Base-by-base conservation (phyloP, 2,888 invertebrate genomes). In the Melanchra persicariae region DNA sequence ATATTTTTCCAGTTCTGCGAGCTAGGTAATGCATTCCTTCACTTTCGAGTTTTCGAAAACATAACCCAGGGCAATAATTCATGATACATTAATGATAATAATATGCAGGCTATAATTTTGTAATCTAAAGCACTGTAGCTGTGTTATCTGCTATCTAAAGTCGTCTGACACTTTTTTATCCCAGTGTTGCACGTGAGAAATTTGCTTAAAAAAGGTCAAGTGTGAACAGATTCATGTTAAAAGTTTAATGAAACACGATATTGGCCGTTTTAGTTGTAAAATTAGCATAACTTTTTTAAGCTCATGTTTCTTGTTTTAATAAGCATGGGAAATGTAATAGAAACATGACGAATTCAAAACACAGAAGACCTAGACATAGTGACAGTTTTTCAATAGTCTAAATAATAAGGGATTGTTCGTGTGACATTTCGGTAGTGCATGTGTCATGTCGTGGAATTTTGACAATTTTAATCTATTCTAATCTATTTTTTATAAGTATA, bases 141-240 rank as follows among this genome's bases (percentile, higher is more conserved):
- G 10, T 24, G n/a, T 58, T 78, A 78, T 73, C 73, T 62, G 9
- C 19, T 77, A 73, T 78, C 68, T 78, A 61, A 65, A 77, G 52
- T 54, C 52, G 15, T 22, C 15, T 73, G 79, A 73, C 57, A 63
- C 10, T 68, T 49, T 52, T 49, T 54, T 68, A 73, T 78, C 37
- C 52, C 43, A 12, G 15, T 59, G 40, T 57, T 40, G 40, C 52
- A 68, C 57, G 61, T 64, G 61, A 49, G 37, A 54, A 63, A 51
- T 47, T 71, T 24, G 7, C 6, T 12, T 8, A 24, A 45, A 59
- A 47, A n/a, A 7, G 2, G 2, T 55, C 12, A 67, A 57, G 22
- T 51, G 24, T 24, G n/a, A 52, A 22, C 1, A 15, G 15, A 51
- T 63, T 37, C 34, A 24, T 2, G 40, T 30, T 17, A n/a, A 40